Conservation (phyloP, 2,888 invertebrate species). For the Carpatolechia fugitivella region DNA sequence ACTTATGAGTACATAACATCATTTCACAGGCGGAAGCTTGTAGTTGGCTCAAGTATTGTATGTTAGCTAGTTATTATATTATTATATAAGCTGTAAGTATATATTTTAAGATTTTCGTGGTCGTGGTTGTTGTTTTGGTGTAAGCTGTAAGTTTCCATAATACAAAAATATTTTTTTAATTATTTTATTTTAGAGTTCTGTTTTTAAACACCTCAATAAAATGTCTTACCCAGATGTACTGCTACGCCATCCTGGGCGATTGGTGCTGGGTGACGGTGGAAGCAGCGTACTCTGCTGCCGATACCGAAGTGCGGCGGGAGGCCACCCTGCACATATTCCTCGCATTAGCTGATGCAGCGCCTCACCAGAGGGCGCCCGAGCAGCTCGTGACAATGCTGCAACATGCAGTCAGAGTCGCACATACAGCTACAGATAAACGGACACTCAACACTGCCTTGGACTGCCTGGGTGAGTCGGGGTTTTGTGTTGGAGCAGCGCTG, state of each 20-base stretch:
- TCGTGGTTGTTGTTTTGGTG: no score
- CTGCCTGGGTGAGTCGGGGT: constrained; percentile 84
- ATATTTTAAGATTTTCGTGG: no score
- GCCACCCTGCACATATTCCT: constrained; percentile 76
- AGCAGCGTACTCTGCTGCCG: constrained; percentile 81
- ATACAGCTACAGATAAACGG: constrained; percentile 61
- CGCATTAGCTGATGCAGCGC: constrained; percentile 73
- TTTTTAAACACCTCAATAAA: no score
- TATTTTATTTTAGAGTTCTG: no score
- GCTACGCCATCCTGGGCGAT: constrained; percentile 89
- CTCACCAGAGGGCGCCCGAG: constrained; percentile 61
- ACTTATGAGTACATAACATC: no score
- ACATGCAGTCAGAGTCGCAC: constrained; percentile 45
- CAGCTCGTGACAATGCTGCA: constrained; percentile 56
- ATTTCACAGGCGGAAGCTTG: no score
- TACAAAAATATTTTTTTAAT: no score
- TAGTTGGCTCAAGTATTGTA: no score
- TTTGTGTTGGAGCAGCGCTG: no score
- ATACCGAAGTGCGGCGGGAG: constrained; percentile 73
- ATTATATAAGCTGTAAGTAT: no score
- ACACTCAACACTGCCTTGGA: constrained; percentile 86
- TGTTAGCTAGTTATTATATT: no score
- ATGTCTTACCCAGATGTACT: constrained; percentile 84
- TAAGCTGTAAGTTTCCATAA: no score
- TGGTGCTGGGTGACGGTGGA: constrained; percentile 86